These are phyloP conservation scores for Aleadryas rufinucha DNA, from an alignment of 2,113 vertebrate species.

Conservation along the genomic window DNA sequence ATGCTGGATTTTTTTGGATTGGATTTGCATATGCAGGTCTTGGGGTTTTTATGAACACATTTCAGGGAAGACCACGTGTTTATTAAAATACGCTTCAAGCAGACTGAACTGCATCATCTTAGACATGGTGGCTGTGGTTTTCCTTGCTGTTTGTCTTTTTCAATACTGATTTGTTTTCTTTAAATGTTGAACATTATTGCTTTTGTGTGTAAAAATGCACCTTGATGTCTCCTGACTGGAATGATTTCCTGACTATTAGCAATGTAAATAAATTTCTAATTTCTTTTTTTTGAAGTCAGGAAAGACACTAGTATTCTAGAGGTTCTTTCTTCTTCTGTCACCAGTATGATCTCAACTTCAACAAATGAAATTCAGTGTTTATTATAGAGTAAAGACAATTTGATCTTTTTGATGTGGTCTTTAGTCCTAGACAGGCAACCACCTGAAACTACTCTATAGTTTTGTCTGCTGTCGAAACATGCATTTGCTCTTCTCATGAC, in stretches of 20 bases:
- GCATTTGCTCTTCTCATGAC: not conserved
- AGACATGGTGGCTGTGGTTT: not conserved
- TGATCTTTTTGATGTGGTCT: constrained; percentile 31
- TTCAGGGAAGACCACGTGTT: not conserved
- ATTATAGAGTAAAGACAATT: not conserved
- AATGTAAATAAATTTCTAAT: not conserved
- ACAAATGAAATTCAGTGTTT: not conserved
- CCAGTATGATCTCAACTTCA: not conserved
- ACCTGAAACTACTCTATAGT: not conserved
- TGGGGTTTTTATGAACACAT: not conserved
- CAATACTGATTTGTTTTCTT: not conserved
- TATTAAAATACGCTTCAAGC: not conserved
- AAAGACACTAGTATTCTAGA: not conserved
- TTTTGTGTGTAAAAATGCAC: not conserved
- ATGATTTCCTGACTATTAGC: not conserved
- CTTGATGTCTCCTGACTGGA: not conserved
- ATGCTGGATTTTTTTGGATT: not conserved
- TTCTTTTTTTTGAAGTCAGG: not conserved
- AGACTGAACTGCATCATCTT: not conserved
- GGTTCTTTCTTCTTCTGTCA: not conserved
- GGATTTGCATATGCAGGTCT: not conserved
- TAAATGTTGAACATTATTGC: not conserved
- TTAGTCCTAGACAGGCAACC: not conserved
- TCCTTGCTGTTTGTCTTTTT: not conserved
- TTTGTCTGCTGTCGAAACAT: not conserved